Conservation (phyloP, 2,888 invertebrate genomes). For the Eurytoma adleriae region DNA sequence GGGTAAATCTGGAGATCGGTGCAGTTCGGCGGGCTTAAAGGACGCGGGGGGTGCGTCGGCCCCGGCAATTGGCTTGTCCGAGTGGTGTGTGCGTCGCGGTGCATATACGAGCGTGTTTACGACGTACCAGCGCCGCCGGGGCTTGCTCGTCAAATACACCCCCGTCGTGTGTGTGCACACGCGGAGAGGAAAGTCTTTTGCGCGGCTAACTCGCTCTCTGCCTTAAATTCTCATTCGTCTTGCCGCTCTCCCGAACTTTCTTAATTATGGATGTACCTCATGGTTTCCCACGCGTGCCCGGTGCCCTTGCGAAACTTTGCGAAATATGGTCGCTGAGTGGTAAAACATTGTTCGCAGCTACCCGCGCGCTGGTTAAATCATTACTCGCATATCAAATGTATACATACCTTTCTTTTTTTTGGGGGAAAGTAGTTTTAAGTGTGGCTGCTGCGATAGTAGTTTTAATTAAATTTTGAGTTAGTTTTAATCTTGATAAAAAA, state of each 20-base stretch:
- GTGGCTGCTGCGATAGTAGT: neutral
- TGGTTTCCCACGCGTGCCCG: neutral
- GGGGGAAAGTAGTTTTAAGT: neutral
- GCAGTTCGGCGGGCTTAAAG: slow-evolving; percentile 56
- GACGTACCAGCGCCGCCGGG: slow-evolving; percentile 45
- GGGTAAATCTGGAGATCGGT: slow-evolving; percentile 57
- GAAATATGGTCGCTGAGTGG: neutral
- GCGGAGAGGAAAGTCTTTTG: neutral
- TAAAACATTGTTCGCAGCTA: neutral
- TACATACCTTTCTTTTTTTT: neutral
- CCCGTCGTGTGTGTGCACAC: neutral
- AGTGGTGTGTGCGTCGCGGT: slow-evolving; percentile 10
- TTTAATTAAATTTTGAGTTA: neutral
- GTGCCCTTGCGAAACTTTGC: neutral
- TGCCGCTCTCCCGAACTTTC: slow-evolving; percentile 12
- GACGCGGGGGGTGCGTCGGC: slow-evolving; percentile 46
- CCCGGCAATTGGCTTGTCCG: neutral
- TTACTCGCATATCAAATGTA: too few relatives aligned
- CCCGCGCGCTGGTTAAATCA: neutral
- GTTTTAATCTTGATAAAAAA: too few relatives aligned
- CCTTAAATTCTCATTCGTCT: slow-evolving; percentile 25
- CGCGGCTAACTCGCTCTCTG: neutral
- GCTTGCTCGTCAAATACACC: slow-evolving; percentile 33
- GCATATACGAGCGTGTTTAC: slow-evolving; percentile 58
- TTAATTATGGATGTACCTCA: slow-evolving; percentile 31